A percentile compares a stretch with the other conserved stretches of the same genome.
Evolutionary conservation across 2,113 vertebrate species (phyloP).

Genomic region (Podocnemis expansa): DNA sequence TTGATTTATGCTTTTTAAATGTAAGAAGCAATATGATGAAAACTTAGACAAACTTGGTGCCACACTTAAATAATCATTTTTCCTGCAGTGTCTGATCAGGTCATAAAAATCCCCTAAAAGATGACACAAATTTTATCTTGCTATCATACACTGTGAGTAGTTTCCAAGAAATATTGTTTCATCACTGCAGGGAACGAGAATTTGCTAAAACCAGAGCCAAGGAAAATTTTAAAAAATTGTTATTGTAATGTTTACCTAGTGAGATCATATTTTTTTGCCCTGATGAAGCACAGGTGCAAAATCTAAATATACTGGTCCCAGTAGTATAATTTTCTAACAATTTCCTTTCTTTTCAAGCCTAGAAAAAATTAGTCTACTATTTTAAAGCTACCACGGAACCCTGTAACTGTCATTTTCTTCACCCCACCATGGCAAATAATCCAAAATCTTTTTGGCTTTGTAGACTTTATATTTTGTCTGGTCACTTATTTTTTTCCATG

Average conservation of each 20-base stretch:
- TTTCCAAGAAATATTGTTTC: slow-evolving; percentile 76
- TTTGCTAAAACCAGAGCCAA: slow-evolving; percentile 70
- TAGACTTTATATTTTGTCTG: background rate
- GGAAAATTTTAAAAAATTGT: slow-evolving; percentile 78
- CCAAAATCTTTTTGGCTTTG: background rate
- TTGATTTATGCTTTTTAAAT: slow-evolving; percentile 6
- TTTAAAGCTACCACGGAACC: slow-evolving; percentile 18
- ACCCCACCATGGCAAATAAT: background rate
- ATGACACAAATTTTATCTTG: slow-evolving; percentile 54
- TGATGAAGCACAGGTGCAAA: slow-evolving; percentile 81
- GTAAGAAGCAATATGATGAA: slow-evolving; percentile 32
- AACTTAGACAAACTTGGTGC: slow-evolving; percentile 35
- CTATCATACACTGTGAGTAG: slow-evolving; percentile 44
- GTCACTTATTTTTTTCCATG: slow-evolving; percentile 4
- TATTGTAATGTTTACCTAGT: slow-evolving; percentile 78
- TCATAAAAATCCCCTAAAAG: slow-evolving; percentile 7
- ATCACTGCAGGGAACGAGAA: slow-evolving; percentile 67
- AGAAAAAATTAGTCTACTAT: slow-evolving; percentile 24
- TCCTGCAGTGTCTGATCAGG: background rate
- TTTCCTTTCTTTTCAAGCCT: slow-evolving; percentile 59
- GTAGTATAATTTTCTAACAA: slow-evolving; percentile 49
- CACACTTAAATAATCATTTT: slow-evolving; percentile 5
- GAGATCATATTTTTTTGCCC: slow-evolving; percentile 76
- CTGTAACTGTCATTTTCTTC: background rate
- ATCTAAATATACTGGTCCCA: slow-evolving; percentile 61